Conservation (phyloP, 2,797 vertebrate genomes). For the Gambusia yucatana region DNA sequence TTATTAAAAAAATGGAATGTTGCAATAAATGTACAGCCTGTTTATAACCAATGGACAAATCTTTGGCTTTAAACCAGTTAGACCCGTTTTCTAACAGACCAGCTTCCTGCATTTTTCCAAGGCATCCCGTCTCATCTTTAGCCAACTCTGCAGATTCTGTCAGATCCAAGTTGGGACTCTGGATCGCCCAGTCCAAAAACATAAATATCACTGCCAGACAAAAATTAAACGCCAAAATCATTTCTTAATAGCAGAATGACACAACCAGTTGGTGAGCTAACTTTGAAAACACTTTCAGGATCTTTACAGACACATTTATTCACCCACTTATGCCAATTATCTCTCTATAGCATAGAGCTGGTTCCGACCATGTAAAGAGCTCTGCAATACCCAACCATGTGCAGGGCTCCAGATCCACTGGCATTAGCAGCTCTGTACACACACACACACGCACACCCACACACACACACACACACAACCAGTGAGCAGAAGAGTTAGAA, state of each 20-base stretch:
- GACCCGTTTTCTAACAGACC: background rate
- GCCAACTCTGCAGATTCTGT: background rate
- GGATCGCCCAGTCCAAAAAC: background rate
- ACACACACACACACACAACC: constrained; percentile 25
- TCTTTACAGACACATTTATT: background rate
- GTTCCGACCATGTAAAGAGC: constrained; percentile 34
- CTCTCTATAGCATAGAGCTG: background rate
- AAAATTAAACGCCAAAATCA: background rate
- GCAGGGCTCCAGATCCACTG: constrained; percentile 36
- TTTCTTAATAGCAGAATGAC: background rate
- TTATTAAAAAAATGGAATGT: background rate
- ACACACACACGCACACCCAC: constrained; percentile 35
- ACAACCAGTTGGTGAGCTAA: background rate
- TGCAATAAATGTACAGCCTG: background rate
- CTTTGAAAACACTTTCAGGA: background rate
- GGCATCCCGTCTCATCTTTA: background rate
- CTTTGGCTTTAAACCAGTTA: background rate
- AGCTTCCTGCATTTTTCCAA: background rate
- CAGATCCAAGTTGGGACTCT: background rate
- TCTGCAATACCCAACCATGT: constrained; percentile 39
- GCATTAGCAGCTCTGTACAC: constrained; percentile 37
- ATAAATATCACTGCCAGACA: background rate
- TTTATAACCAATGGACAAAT: background rate
- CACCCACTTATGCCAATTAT: background rate
- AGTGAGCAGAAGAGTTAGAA: constrained; percentile 53